phyloP scores from a whole-genome alignment of 1,140 invertebrate genomes.

The Drosophila ohnishii region DNA sequence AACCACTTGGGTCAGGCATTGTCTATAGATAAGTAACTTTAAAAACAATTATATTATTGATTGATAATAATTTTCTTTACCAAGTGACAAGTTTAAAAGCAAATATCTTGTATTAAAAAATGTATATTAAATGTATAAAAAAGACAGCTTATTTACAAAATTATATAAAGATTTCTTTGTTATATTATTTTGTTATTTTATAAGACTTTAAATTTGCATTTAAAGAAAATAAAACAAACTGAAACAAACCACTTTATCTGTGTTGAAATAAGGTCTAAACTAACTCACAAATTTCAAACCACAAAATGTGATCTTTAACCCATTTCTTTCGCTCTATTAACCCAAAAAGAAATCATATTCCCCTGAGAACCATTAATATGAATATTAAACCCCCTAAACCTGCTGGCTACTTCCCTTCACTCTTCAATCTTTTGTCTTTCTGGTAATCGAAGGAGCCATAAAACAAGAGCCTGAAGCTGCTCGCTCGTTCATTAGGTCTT shows the following conservation, averaged over 20 bases:
- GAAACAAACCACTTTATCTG: neutral
- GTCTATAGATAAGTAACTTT: no score
- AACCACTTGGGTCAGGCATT: neutral
- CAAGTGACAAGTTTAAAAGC: no score
- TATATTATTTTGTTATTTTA: neutral
- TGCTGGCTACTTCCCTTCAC: constrained; percentile 42
- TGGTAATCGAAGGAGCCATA: constrained; percentile 46
- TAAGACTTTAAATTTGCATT: neutral
- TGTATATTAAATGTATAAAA: no score
- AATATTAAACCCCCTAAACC: constrained; percentile 19
- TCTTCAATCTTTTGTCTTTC: constrained; percentile 26
- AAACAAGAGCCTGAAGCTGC: constrained; percentile 33
- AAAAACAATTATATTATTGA: no score
- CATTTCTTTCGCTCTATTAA: constrained; percentile 1
- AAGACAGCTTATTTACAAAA: neutral
- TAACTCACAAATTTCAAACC: neutral
- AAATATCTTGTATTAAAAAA: no score
- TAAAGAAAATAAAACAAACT: neutral
- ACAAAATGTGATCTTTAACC: neutral
- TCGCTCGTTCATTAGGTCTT: constrained; percentile 40
- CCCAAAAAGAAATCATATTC: neutral
- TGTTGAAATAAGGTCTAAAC: neutral
- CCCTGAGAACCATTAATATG: constrained; percentile 12
- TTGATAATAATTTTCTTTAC: no score
- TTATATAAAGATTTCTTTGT: neutral